Base-by-base conservation (phyloP, 2,797 vertebrate genomes). In the Astyanax mexicanus region DNA sequence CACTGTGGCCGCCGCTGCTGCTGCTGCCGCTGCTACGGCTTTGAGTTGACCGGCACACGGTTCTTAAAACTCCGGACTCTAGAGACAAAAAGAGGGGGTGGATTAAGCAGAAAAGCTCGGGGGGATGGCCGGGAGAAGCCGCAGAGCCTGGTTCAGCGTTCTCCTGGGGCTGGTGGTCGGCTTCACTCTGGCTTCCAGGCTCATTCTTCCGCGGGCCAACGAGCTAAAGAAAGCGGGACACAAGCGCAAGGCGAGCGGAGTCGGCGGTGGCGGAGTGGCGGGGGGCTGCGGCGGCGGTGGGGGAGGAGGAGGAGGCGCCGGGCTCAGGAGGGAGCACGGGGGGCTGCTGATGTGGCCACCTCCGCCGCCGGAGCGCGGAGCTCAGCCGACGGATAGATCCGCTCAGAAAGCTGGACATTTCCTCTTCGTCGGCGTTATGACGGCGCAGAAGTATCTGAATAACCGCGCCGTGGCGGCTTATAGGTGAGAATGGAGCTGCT, bases 381-480 rank as follows among this genome's bases (percentile, higher is more conserved):
- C 84, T 12, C 81, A 87, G 71, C 80, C 84, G 2, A 90, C 92
- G 0, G 86, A 90, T 73, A 83, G 88, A 9, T 84, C 90, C 0
- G 84, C 84, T 3, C 84, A 90, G 64, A 68, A 85, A 3, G 55
- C 55, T 6, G 55, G 55, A 37, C 55, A 88, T 85, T 98, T 98
- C 83, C 92, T 98, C 52, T 98, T 95, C 87, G 95, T 97, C 29
- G 97, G 97, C 58, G 97, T 98, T 69, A 98, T 98, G 97, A 98
- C 96, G 1, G 97, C 97, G 0, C 95, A 98, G 94, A 99, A 99
- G 86, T 98, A 99, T 93, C 95, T 99, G 90, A 90, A 94, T 78
- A 98, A 81, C 90, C 93, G 97, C 55, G 97, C 96, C 1, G 93
- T 98, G 87, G 96, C 97, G 1, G 96, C 95, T 0, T 89, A 96